Evolutionary conservation across 2,797 vertebrate genomes (phyloP).

Genomic region (Triplophysa yarkandensis): DNA sequence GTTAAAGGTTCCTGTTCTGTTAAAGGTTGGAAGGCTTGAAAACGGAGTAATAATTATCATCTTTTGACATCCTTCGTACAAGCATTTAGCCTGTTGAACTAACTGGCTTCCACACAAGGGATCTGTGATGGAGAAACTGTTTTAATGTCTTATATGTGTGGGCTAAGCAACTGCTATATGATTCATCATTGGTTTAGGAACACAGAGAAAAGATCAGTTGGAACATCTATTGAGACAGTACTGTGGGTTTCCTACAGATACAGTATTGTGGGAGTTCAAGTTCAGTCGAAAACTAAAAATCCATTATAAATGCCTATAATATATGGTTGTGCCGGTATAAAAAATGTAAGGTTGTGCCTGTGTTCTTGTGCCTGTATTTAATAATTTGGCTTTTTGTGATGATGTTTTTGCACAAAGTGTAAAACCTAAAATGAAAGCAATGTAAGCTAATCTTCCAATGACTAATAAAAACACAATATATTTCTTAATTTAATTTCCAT

Average conservation of each 20-base stretch:
- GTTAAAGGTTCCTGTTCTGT: slow-evolving; percentile 40
- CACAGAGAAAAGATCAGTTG: slow-evolving; percentile 26
- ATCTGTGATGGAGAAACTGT: slow-evolving; percentile 30
- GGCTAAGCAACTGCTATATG: slow-evolving; percentile 47
- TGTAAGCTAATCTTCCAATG: too few species aligned
- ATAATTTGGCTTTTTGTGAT: too few species aligned
- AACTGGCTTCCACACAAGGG: slow-evolving; percentile 45
- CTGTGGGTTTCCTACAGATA: slow-evolving; percentile 8
- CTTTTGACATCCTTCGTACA: slow-evolving; percentile 51
- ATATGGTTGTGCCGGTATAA: too few species aligned
- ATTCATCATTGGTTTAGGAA: slow-evolving; percentile 46
- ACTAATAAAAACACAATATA: too few species aligned
- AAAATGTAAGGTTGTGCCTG: too few species aligned
- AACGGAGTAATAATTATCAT: slow-evolving; percentile 57
- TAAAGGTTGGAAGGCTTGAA: slow-evolving; percentile 51
- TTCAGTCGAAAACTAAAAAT: neutral
- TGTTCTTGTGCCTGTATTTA: too few species aligned
- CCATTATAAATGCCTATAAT: too few species aligned
- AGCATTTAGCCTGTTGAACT: slow-evolving; percentile 55
- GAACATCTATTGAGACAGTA: slow-evolving; percentile 2
- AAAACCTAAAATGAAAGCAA: too few species aligned
- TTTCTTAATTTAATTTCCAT: too few species aligned
- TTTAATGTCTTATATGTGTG: slow-evolving; percentile 51
- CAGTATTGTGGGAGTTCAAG: neutral
- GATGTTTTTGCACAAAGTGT: too few species aligned